Base-by-base conservation (phyloP, 1,140 invertebrate species). In the Musca domestica region DNA sequence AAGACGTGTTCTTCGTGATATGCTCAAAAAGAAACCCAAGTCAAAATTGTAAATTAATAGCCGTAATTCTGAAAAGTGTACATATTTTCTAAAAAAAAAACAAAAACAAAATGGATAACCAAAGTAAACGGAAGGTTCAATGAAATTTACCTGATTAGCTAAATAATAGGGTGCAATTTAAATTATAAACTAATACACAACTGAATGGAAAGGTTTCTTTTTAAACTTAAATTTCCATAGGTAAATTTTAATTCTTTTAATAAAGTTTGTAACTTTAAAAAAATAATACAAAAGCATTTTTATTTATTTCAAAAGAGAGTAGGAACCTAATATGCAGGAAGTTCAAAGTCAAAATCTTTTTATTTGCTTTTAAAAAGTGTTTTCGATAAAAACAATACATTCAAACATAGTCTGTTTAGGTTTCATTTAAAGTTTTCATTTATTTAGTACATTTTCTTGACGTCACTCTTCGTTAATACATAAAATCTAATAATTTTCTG, bases 1-100 rank as follows among this genome's bases (percentile, higher is more conserved):
- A 3, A 81, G 90, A 34, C 83, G 84, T 58, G 74, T 86, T 12
- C 73, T 91, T 3, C 78, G 76, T 20, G 73, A 83, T 12, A 71
- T 77, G 84, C 72, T 72, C 0, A 83, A 84, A 52, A 66, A 66
- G 5, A 75, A 79, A 56, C 69, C 47, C 48, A 71, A 77, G 65
- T 75, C 81, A 5, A 83, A 84, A 67, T 70, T 84, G 52, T 84
- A 76, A 72, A 49, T 27, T 46, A 41, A 10, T 41, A 41, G 34
- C n/a, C n/a, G n/a, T n/a, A n/a, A n/a, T n/a, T n/a, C n/a, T n/a
- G n/a, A 41, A 41, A 41, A 41, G 10, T 41, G 34, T 41, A 41
- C 4, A 41, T 41, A 41, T 41, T 41, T 41, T 41, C 25, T 15
- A 10, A 56, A 15, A 15, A 56, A 56, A 56, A 12, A 56, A 23